Evolutionary conservation across 2,888 invertebrate genomes (phyloP), one percentile per base, ranked within the genome.

Genomic region (Limulus polyphemus): DNA sequence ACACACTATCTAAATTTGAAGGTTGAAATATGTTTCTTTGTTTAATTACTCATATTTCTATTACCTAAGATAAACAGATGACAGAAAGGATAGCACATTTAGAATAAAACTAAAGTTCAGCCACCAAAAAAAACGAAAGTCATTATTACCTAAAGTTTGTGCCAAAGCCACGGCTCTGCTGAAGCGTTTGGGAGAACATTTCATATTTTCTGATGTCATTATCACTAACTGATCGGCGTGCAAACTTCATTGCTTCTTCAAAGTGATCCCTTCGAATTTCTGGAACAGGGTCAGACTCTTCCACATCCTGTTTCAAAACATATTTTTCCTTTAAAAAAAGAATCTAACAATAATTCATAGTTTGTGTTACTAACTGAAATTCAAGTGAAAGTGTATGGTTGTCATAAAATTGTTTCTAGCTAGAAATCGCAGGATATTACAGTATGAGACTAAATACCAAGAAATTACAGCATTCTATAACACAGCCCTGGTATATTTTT

Each of bases 191-290:
- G 73, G 99, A 93, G 81, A 99, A 99, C 98, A 99, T 99, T 83
- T 99, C 99, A 79, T 99, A 99, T 81, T 99, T 99, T 76, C 98
- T 86, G 77, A 99, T 98, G 80, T 99, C 99, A 78, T 97, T 97
- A 80, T 99, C 99, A 59, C 94, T 94, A 57, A 99, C 99, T 47
- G 98, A 99, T 56, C 98, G 85, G 59, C 97, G 85, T 67, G 97
- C 97, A 79, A 88, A 97, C 80, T 92, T 91, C 97, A 98, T 98
- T 51, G 97, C 94, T 79, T 99, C 99, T 79, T 99, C 99, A 79
- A 99, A 99, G 79, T 99, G 99, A 63, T 88, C 90, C 72, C 90
- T 83, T 63, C 91, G 90, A 74, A 99, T 97, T 81, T 99, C 98
- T 59, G 99, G 99, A 70, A 99, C 99, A 50, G 98, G 98, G 81